A percentile compares a stretch with the other conserved stretches of the same genome.
Evolutionary conservation across 2,797 vertebrate species (phyloP).

Genomic region (Hipposideros larvatus): DNA sequence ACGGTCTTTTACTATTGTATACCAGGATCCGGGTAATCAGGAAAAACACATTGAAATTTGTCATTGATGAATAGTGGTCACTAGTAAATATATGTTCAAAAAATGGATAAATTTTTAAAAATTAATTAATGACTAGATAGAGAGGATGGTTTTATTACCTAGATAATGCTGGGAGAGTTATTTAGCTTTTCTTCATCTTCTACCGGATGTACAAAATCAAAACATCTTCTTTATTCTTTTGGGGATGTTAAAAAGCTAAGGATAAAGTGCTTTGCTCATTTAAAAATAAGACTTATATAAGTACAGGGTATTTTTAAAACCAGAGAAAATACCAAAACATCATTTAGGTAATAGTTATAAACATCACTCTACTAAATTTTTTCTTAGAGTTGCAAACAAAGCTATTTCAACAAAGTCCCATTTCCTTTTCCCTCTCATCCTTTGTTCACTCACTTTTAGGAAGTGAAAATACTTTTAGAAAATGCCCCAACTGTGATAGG

Average conservation of each 20-base stretch:
- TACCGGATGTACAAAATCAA: neutral
- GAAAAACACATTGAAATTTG: neutral
- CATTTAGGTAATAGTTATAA: neutral
- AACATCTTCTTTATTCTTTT: neutral
- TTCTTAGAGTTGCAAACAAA: neutral
- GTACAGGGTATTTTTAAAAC: neutral
- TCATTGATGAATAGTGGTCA: neutral
- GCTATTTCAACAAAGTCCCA: neutral
- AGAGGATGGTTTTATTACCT: neutral
- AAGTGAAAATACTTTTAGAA: neutral
- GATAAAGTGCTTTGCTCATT: conserved; percentile 1
- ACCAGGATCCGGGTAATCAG: neutral
- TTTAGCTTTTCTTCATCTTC: neutral
- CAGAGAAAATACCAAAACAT: neutral
- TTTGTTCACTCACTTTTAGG: neutral
- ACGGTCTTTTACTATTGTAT: neutral
- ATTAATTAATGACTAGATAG: neutral
- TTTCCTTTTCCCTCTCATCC: neutral
- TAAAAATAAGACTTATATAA: conserved; percentile 44
- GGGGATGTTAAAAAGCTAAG: neutral
- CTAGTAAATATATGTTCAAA: neutral
- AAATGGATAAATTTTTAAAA: neutral
- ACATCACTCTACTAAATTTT: neutral
- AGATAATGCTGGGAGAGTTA: neutral
- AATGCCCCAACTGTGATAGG: neutral